These are phyloP conservation scores for Oncorhynchus nerka DNA, from an alignment of 2,113 vertebrate species.

Conservation along the genomic window DNA sequence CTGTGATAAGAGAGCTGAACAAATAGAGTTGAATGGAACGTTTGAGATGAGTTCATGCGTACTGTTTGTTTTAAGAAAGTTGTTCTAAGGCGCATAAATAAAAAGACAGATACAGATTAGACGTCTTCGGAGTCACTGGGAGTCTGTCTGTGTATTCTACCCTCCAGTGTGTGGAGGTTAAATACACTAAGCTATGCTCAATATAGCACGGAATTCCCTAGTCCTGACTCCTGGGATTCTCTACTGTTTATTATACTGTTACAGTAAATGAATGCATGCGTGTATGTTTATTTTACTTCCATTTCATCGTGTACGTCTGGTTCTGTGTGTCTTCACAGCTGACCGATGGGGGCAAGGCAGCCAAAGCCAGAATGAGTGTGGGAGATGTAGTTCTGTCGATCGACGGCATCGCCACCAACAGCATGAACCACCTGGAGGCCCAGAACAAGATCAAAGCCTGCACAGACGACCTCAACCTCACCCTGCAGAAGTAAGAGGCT, in stretches of 20 bases:
- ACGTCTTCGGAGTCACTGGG: not conserved
- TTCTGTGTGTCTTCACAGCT: constrained; percentile 77
- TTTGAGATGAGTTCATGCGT: not conserved
- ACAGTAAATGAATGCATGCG: not conserved
- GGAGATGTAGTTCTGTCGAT: constrained; percentile 93
- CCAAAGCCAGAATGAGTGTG: constrained; percentile 83
- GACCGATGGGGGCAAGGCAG: constrained; percentile 91
- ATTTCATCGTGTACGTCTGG: constrained; percentile 6
- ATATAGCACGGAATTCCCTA: not conserved
- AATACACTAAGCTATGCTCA: not conserved
- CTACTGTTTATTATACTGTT: not conserved
- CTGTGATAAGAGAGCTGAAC: not conserved
- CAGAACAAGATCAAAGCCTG: constrained; percentile 98
- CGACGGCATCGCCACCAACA: constrained; percentile 85
- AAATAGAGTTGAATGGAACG: not conserved
- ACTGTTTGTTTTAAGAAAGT: not conserved
- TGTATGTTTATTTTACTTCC: not conserved
- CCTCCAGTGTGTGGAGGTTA: not conserved
- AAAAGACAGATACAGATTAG: not conserved
- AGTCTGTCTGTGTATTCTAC: not conserved
- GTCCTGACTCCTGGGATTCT: not conserved
- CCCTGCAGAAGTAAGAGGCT: constrained; percentile 86
- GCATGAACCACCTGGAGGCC: constrained; percentile 96
- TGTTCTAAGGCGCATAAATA: not conserved
- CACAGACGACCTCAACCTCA: constrained; percentile 84